Evolutionary conservation across 2,797 vertebrate genomes (phyloP), one percentile per base, ranked within the genome.

Genomic region (Xenentodon cancila): DNA sequence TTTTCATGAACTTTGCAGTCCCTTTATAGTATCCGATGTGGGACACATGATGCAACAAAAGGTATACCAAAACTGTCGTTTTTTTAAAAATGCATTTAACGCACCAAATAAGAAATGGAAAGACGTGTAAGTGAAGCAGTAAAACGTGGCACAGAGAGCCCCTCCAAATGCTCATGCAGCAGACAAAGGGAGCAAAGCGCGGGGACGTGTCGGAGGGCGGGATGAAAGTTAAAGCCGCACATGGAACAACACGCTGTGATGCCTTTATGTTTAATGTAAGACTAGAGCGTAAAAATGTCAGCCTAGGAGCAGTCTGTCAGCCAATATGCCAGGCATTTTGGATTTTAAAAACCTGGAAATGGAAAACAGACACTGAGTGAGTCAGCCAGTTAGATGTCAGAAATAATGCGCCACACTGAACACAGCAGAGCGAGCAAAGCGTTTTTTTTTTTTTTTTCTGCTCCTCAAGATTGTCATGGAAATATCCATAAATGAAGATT

Each of bases 81-180:
- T 20, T 44, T 72, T 12, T 0, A 7, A 53, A 20, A 53, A 20
- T 37, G 30, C 2, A 15, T n/a, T n/a, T 34, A n/a, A 40, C 8
- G 9, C 27, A 40, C 16, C 42, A 55, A 9, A 18, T 34, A 11
- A 52, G 58, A 61, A 7, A 17, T 34, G 19, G 22, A 7, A 16
- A 45, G 5, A 27, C 13, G 0, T 59, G 19, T 42, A 59, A 4
- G 67, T 9, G 40, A 61, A 53, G 50, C 43, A 5, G 20, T 42
- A 47, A 46, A 58, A 46, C n/a, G 8, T 20, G 48, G 20, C 48
- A 30, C 19, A 46, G 22, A 55, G 27, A 60, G 19, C 49, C 20
- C 32, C 11, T 59, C 21, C 16, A 70, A 64, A 56, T 59, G 47
- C 9, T 59, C 47, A 7, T 32, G 42, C n/a, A 32, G 58, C 13